Conservation (phyloP, 1,140 invertebrate genomes). For the Heliconius hermathena region DNA sequence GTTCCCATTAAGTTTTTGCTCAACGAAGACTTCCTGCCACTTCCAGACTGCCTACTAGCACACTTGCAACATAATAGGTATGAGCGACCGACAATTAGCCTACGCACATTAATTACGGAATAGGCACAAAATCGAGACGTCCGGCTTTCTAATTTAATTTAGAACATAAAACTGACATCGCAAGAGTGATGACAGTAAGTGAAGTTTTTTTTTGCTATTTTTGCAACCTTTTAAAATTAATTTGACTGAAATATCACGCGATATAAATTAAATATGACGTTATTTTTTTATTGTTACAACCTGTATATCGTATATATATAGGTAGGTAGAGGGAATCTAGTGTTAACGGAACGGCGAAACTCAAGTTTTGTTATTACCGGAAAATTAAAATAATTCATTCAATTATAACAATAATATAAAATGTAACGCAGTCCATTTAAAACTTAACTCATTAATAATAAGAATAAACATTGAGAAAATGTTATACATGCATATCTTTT, state of each 20-base stretch:
- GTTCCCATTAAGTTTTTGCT: not conserved
- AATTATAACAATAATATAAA: too few species aligned
- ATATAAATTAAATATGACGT: too few species aligned
- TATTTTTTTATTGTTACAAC: too few species aligned
- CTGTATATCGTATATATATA: too few species aligned
- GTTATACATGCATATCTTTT: too few species aligned
- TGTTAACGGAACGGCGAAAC: too few species aligned
- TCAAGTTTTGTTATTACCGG: too few species aligned
- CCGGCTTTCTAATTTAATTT: constrained; percentile 76
- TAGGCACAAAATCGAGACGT: constrained; percentile 60
- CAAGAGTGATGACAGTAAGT: constrained; percentile 44
- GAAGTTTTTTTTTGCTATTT: constrained; percentile 14
- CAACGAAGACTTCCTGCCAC: constrained; percentile 5
- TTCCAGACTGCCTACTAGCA: constrained; percentile 44
- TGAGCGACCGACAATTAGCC: constrained; percentile 70
- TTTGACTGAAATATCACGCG: not conserved
- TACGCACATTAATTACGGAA: constrained; percentile 71
- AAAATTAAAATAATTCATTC: too few species aligned
- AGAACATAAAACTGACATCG: constrained; percentile 55
- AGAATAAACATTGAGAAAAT: too few species aligned
- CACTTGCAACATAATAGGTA: constrained; percentile 55
- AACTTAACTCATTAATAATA: too few species aligned
- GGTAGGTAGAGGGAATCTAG: too few species aligned
- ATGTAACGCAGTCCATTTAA: too few species aligned
- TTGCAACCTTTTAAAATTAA: not conserved